Evolutionary conservation across 2,113 vertebrate genomes (phyloP).

Genomic region (Centropus bengalensis): DNA sequence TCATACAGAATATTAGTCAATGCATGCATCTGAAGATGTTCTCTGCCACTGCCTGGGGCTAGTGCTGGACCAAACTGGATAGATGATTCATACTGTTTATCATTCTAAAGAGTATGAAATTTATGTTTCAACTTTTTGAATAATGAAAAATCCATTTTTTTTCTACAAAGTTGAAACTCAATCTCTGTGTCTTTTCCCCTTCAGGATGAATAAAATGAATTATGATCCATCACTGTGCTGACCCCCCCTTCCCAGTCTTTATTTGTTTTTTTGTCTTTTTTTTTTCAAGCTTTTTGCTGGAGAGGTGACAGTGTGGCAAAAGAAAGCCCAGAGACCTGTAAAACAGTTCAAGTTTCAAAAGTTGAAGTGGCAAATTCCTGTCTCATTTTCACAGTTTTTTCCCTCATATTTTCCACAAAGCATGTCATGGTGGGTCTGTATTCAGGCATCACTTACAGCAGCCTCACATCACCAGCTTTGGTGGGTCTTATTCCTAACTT

Average conservation of each 20-base stretch:
- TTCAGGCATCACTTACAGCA: neutral
- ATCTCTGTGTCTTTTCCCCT: neutral
- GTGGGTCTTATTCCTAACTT: neutral
- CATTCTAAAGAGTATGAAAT: neutral
- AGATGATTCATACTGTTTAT: neutral
- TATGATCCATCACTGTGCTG: neutral
- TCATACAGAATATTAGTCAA: neutral
- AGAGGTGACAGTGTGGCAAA: neutral
- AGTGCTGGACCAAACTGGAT: neutral
- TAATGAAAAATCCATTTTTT: neutral
- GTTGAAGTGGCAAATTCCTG: neutral
- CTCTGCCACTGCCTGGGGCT: neutral
- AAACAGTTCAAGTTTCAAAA: neutral
- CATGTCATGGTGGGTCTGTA: neutral
- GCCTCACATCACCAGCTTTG: neutral
- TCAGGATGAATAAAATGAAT: neutral
- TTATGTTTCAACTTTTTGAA: neutral
- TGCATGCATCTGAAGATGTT: neutral
- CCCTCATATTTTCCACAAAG: neutral
- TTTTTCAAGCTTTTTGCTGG: neutral
- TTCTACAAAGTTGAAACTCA: neutral
- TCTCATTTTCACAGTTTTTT: neutral
- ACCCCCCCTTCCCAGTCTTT: rapidly evolving
- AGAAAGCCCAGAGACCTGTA: neutral
- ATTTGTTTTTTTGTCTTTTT: neutral